Conservation (phyloP, 2,888 invertebrate species). For the Agrotis clavis region DNA sequence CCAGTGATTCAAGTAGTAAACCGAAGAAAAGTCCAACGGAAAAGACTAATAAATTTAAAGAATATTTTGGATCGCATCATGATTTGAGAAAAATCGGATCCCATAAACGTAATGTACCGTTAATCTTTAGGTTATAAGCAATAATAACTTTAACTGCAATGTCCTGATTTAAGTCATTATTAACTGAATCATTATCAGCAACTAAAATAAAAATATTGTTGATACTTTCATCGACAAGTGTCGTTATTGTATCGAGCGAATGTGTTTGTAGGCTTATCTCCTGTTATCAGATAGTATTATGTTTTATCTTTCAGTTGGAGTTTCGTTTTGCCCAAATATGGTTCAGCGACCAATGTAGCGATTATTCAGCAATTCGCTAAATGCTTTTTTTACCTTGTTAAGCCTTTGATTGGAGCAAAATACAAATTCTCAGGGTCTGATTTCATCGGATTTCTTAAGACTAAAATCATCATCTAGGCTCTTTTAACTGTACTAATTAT, state of each 20-base stretch:
- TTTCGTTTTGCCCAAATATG: slow-evolving; percentile 23
- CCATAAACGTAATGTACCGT: slow-evolving; percentile 70
- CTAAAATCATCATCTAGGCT: not conserved
- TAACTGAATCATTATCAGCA: not conserved
- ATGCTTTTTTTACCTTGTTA: not conserved
- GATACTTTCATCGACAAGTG: slow-evolving; percentile 26
- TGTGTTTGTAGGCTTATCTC: slow-evolving; percentile 23
- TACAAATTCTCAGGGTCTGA: not conserved
- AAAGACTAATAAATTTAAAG: slow-evolving; percentile 76
- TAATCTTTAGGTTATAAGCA: not conserved
- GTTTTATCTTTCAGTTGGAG: slow-evolving; percentile 41
- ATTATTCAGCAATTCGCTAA: slow-evolving; percentile 4
- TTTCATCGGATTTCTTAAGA: not conserved
- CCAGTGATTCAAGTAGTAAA: slow-evolving; percentile 59
- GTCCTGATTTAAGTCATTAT: not conserved
- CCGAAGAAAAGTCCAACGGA: slow-evolving; percentile 78
- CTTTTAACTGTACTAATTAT: not conserved
- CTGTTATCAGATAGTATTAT: slow-evolving; percentile 43
- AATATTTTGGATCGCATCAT: slow-evolving; percentile 78
- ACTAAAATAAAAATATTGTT: not conserved
- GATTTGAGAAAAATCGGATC: slow-evolving; percentile 65
- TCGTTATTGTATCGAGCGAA: slow-evolving; percentile 2
- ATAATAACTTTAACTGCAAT: not conserved
- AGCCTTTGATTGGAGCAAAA: not conserved
- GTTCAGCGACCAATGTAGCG: slow-evolving; percentile 10